Conservation (phyloP, 1,140 invertebrate species). For the Brachionus koreanus region DNA sequence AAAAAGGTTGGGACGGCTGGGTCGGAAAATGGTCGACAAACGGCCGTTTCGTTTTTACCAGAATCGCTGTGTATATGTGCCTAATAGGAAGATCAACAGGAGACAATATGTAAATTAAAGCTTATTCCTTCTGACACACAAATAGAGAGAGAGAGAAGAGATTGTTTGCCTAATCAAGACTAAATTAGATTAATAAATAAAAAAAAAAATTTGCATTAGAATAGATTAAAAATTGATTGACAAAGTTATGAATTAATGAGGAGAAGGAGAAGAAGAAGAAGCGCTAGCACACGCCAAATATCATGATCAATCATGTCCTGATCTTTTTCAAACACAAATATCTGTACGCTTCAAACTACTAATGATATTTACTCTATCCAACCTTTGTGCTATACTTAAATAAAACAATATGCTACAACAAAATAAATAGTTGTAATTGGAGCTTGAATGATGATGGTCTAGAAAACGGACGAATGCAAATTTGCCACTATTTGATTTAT, state of each 20-base stretch:
- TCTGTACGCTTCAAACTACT: not conserved
- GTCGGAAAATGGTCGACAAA: too few species aligned
- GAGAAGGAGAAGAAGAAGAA: not conserved
- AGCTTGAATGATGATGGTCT: not conserved
- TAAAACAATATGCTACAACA: not conserved
- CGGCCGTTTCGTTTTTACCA: too few species aligned
- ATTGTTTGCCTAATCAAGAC: not conserved
- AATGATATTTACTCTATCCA: not conserved
- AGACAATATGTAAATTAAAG: slow-evolving; percentile 10
- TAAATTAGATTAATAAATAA: too few species aligned
- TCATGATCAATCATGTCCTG: slow-evolving; percentile 7
- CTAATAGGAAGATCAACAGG: too few species aligned
- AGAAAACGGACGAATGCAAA: not conserved
- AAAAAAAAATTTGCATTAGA: slow-evolving; percentile 16
- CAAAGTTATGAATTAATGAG: not conserved
- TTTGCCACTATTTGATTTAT: too few species aligned
- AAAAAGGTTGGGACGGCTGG: too few species aligned
- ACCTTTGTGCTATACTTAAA: not conserved
- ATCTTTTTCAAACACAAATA: not conserved
- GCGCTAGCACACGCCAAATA: not conserved
- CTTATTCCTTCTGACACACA: not conserved
- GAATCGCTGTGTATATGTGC: too few species aligned
- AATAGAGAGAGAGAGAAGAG: not conserved
- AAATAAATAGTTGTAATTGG: not conserved
- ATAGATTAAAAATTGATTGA: slow-evolving; percentile 6